A percentile compares a stretch with the other conserved stretches of the same genome.
Evolutionary conservation across 2,113 vertebrate species (phyloP).

Genomic region (Chamaea fasciata): DNA sequence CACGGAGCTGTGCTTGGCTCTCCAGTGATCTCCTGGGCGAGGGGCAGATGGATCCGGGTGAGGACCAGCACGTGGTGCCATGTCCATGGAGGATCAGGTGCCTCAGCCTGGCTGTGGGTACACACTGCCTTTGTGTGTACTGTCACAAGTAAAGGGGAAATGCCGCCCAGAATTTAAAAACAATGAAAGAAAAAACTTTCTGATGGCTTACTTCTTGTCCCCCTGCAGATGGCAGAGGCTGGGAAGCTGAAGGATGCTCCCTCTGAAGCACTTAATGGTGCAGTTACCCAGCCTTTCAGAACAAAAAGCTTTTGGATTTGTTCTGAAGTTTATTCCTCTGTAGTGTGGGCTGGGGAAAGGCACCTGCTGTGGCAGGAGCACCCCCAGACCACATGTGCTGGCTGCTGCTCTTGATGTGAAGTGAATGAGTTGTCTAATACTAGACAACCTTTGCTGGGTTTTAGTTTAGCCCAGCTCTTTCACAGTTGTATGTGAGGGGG

Average conservation of each 20-base stretch:
- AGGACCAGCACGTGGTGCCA: not conserved
- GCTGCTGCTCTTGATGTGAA: not conserved
- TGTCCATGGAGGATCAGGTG: not conserved
- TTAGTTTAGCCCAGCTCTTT: not conserved
- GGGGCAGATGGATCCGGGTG: not conserved
- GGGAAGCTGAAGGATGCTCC: not conserved
- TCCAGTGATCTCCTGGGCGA: not conserved
- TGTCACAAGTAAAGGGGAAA: not conserved
- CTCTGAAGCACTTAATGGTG: not conserved
- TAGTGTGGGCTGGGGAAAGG: not conserved
- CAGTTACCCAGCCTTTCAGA: not conserved
- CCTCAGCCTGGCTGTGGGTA: not conserved
- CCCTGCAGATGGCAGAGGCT: not conserved
- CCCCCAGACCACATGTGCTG: rapidly evolving
- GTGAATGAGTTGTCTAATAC: not conserved
- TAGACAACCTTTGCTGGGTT: not conserved
- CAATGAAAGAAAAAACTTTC: not conserved
- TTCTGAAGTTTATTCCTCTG: not conserved
- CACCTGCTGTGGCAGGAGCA: not conserved
- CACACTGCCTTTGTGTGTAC: not conserved
- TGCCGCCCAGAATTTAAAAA: not conserved
- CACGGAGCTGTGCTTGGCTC: not conserved
- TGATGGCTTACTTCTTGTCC: not conserved
- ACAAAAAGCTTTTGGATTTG: not conserved
- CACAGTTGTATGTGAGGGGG: not conserved